These are phyloP conservation scores for Synchiropus splendidus DNA, from an alignment of 2,113 vertebrate species.

Conservation along the genomic window DNA sequence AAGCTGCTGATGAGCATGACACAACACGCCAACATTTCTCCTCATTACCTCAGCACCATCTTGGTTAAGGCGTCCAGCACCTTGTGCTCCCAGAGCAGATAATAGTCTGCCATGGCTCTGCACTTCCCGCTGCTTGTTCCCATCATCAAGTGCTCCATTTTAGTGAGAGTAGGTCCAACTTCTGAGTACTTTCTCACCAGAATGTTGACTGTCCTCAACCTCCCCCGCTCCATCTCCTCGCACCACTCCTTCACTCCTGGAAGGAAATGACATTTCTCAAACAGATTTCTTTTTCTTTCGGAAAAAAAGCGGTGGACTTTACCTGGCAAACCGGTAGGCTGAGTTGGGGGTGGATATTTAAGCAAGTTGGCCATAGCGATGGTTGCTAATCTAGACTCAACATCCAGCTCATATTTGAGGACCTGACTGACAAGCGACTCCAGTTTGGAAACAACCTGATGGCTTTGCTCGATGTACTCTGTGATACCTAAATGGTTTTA, in stretches of 20 bases:
- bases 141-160: constrained; percentile 74
- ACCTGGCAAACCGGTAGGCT: constrained; percentile 70
- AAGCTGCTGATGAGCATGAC: too few relatives aligned
- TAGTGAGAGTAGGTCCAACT: constrained; percentile 75
- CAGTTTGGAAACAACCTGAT: constrained; percentile 71
- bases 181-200: constrained; percentile 74
- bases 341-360: constrained; percentile 63
- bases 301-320: constrained; percentile 7
- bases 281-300: neutral
- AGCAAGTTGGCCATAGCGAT: constrained; percentile 78
- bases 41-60: constrained; percentile 77
- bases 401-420: constrained; percentile 73
- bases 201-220: constrained; percentile 64
- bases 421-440: constrained; percentile 78
- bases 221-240: constrained; percentile 71
- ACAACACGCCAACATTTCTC: neutral
- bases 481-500: constrained; percentile 46
- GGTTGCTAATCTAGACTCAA: constrained; percentile 64
- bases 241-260: constrained; percentile 84
- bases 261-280: constrained; percentile 1
- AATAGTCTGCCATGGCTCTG: constrained; percentile 73
- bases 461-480: constrained; percentile 70
- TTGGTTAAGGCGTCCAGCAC: constrained; percentile 72
- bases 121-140: constrained; percentile 77
- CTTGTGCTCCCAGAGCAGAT: constrained; percentile 78